Evolutionary conservation across 64 coral and sea anemone species (phyloP).

Genomic region (Dendronephthya gigantea): DNA sequence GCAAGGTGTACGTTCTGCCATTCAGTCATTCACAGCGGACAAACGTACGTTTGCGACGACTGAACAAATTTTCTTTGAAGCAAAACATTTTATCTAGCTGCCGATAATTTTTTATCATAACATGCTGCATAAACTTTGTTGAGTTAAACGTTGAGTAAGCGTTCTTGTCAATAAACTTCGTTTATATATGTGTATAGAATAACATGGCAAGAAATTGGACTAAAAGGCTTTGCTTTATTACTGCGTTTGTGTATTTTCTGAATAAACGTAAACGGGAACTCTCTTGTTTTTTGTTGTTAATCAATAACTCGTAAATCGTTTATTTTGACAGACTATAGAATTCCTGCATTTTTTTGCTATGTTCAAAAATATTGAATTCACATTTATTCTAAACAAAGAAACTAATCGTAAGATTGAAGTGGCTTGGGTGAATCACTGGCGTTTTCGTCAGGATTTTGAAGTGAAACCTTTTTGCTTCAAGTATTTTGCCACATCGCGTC

Average conservation of each 20-base stretch:
- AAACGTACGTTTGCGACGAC: neutral
- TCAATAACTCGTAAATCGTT: neutral
- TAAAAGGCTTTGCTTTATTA: neutral
- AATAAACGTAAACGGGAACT: neutral
- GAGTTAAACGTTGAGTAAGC: conserved; percentile 3
- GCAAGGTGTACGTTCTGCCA: too few species aligned
- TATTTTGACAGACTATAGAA: neutral
- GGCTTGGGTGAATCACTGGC: too few species aligned
- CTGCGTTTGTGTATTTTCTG: neutral
- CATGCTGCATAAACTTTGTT: neutral
- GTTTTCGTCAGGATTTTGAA: too few species aligned
- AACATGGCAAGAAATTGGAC: neutral
- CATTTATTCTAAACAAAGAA: too few species aligned
- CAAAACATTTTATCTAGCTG: neutral
- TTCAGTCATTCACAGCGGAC: too few species aligned
- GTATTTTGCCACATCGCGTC: too few species aligned
- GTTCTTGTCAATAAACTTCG: conserved; percentile 7
- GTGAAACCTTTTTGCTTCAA: too few species aligned
- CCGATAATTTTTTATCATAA: neutral
- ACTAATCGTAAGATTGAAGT: too few species aligned
- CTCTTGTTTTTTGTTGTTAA: neutral
- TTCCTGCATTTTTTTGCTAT: too few species aligned
- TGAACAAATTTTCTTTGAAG: neutral
- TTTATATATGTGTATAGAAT: neutral
- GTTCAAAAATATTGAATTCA: too few species aligned